These are phyloP conservation scores for Ficedula albicollis DNA, from an alignment of 2,797 vertebrate species.

Conservation along the genomic window DNA sequence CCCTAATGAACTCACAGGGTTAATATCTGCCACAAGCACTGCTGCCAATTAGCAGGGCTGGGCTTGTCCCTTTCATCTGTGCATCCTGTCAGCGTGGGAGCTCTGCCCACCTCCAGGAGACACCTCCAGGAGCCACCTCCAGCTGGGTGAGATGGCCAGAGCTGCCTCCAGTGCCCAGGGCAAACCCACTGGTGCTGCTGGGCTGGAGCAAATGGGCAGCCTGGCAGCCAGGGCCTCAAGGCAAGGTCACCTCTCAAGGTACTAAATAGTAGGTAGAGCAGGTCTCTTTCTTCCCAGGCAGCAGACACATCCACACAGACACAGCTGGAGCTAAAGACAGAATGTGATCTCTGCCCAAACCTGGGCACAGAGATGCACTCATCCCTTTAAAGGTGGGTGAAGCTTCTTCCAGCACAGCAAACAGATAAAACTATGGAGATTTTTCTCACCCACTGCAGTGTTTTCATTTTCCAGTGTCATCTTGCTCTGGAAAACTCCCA, in stretches of 20 bases:
- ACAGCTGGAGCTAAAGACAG: background rate
- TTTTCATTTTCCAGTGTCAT: background rate
- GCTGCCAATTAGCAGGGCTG: background rate
- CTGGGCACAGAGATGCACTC: too few species aligned
- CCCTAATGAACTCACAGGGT: background rate
- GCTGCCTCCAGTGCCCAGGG: background rate
- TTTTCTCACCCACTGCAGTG: background rate
- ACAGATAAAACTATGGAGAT: background rate
- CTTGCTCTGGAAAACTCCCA: background rate
- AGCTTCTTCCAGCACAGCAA: background rate
- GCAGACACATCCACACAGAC: background rate
- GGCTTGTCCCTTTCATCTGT: background rate
- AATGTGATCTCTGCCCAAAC: background rate
- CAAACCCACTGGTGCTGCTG: background rate
- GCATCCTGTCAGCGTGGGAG: rapidly evolving
- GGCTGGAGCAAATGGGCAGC: background rate
- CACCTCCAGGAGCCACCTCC: background rate
- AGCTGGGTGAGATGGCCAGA: rapidly evolving
- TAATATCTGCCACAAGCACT: background rate
- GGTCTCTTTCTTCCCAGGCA: background rate
- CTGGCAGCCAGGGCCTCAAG: background rate
- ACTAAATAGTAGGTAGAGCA: background rate
- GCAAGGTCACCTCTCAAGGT: background rate
- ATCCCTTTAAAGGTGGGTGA: background rate
- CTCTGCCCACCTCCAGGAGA: background rate